Percentiles rank a stretch among this genome's conserved stretches.
Evolutionary conservation across 2,797 vertebrate genomes (phyloP).

Genomic region (Gallinago nigripennis): DNA sequence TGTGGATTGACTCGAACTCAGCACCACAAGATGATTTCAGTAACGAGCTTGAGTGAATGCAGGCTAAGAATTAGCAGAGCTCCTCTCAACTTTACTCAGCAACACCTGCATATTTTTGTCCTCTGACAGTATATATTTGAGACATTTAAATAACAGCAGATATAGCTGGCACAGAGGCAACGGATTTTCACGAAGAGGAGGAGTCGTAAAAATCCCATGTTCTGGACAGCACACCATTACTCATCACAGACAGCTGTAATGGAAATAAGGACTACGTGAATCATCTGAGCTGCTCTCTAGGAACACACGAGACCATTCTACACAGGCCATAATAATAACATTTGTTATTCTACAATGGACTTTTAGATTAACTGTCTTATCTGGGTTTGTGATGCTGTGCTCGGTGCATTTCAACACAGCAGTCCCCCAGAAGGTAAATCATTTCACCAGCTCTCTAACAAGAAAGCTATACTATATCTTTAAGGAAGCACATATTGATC

Average conservation of each 20-base stretch:
- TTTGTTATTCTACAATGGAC: background rate
- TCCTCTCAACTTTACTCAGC: slow-evolving; percentile 7
- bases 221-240: background rate
- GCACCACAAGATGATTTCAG: background rate
- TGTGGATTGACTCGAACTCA: slow-evolving; percentile 15
- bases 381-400: background rate
- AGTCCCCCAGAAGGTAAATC: background rate
- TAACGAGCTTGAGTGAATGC: background rate
- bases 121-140: background rate
- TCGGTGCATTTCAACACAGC: background rate
- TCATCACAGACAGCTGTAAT: background rate
- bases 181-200: slow-evolving; percentile 20
- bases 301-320: background rate
- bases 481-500: background rate
- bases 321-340: background rate
- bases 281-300: slow-evolving; percentile 7
- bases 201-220: background rate
- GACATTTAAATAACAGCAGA: slow-evolving; percentile 29
- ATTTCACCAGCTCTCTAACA: background rate
- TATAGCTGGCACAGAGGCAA: background rate
- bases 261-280: background rate
- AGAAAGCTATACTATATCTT: background rate
- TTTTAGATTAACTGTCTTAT: background rate
- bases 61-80: slow-evolving; percentile 6
- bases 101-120: background rate